phyloP scores from a whole-genome alignment of 1,140 invertebrate species.

The Meloidogyne chitwoodi region DNA sequence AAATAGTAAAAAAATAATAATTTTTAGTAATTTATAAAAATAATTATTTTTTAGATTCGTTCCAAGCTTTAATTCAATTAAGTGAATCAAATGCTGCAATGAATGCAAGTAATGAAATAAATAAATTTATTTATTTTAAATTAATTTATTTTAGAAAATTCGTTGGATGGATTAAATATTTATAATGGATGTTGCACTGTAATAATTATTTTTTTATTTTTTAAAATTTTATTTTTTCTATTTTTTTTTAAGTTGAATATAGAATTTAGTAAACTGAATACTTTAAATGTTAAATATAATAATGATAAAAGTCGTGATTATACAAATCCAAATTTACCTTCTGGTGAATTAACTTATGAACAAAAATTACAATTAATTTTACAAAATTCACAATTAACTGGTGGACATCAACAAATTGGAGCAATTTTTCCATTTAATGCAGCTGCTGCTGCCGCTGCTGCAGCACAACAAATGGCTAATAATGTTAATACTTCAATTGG shows the following conservation, averaged over 20 bases:
- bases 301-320: constrained; percentile 99
- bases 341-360: constrained; percentile 76
- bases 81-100: constrained; percentile 90
- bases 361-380: constrained; percentile 27
- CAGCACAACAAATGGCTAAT: background rate
- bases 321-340: constrained; percentile 91
- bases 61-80: constrained; percentile 98
- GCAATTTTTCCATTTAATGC: background rate
- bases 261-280: constrained; percentile 95
- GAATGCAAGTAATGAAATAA: constrained; percentile 75
- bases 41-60: constrained; percentile 74
- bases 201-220: constrained; percentile 1
- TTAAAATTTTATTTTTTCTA: background rate
- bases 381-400: constrained; percentile 11
- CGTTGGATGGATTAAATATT: constrained; percentile 90
- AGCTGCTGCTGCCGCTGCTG: background rate
- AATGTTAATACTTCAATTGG: background rate
- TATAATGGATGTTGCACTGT: constrained; percentile 99
- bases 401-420: constrained; percentile 2
- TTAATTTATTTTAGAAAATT: background rate
- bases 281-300: constrained; percentile 97
- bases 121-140: too few relatives aligned
- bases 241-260: constrained; percentile 68
- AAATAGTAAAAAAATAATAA: constrained; percentile 97
- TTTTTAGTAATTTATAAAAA: too few relatives aligned